These are phyloP conservation scores for zebrafish (Danio rerio) DNA, from an alignment of 2,113 vertebrate genomes.

Conservation along the genomic window GRCz12tu NC_133189.1:44683001-44683500, in stretches of 20 bases:
- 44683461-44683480: not conserved
- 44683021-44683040: not conserved
- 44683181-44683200: conserved; percentile 60
- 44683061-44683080: conserved; percentile 7
- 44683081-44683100: not conserved
- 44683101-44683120: not conserved
- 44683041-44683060: not conserved
- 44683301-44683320: conserved; percentile 79
- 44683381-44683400: conserved; percentile 73
- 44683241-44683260: conserved; percentile 75
- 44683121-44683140: conserved; percentile 57
- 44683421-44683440: conserved; percentile 68
- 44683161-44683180: conserved; percentile 59
- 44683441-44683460: not conserved
- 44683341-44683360: conserved; percentile 66
- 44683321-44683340: conserved; percentile 79
- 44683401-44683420: conserved; percentile 69
- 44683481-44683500: too few species aligned
- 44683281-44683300: conserved; percentile 77
- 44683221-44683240: conserved; percentile 49
- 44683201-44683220: conserved; percentile 63
- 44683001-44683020: not conserved
- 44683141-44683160: conserved; percentile 63
- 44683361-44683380: conserved; percentile 69
- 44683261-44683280: conserved; percentile 76